Conservation (phyloP, 2,797 vertebrate genomes). For the Scolopax rusticola region DNA sequence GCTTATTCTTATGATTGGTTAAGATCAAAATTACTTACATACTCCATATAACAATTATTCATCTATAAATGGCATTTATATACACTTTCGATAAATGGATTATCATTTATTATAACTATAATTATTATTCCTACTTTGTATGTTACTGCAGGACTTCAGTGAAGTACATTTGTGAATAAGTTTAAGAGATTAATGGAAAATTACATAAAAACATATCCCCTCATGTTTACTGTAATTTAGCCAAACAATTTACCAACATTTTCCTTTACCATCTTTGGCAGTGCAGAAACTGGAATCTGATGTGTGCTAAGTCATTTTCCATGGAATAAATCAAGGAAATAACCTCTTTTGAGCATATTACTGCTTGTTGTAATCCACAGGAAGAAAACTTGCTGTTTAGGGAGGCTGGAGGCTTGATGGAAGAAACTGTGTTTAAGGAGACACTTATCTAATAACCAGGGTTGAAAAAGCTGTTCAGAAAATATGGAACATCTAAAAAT, state of each 20-base stretch:
- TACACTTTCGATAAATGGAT: not conserved
- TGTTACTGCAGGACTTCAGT: not conserved
- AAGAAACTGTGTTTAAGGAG: not conserved
- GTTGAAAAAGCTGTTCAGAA: not conserved
- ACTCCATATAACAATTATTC: not conserved
- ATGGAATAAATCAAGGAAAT: slow-evolving; percentile 7
- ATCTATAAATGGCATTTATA: not conserved
- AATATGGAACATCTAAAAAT: not conserved
- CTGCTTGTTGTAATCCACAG: not conserved
- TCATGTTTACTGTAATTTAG: not conserved
- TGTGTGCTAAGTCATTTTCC: not conserved
- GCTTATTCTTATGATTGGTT: not conserved
- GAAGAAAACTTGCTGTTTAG: not conserved
- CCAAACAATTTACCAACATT: slow-evolving; percentile 19
- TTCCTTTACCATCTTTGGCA: not conserved
- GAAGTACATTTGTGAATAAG: not conserved
- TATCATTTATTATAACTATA: not conserved
- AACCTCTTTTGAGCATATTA: not conserved
- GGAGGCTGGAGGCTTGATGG: not conserved
- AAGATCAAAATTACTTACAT: not conserved
- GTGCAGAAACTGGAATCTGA: not conserved
- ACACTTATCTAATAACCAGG: not conserved
- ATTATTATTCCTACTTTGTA: not conserved
- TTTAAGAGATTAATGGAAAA: slow-evolving; percentile 10
- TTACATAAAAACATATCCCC: not conserved